Conservation (phyloP, 1,140 invertebrate genomes). For the Polypedilum vanderplanki region DNA sequence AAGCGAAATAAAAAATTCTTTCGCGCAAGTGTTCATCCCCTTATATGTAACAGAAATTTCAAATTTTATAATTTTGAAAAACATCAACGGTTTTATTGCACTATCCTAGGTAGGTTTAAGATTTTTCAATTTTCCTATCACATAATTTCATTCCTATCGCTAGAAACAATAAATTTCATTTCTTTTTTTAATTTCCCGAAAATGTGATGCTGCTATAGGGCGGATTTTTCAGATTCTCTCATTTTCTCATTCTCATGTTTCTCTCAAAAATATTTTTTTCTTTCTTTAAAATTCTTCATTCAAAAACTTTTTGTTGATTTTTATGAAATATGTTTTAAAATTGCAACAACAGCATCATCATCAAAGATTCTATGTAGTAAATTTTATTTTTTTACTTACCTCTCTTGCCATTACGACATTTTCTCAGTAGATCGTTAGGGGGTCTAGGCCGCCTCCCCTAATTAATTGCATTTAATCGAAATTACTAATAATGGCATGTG, state of each 20-base stretch:
- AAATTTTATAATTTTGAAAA: no score
- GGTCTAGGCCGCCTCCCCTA: slow-evolving; percentile 38
- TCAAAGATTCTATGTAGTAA: no score
- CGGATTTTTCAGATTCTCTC: slow-evolving; percentile 2
- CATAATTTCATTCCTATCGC: slow-evolving; percentile 18
- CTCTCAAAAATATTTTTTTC: background rate
- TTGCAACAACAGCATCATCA: background rate
- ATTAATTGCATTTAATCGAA: slow-evolving; percentile 21
- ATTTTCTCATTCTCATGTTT: background rate
- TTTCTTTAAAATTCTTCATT: background rate
- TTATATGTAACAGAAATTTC: no score
- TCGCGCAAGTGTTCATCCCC: no score
- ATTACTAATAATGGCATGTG: background rate
- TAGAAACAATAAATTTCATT: slow-evolving; percentile 20
- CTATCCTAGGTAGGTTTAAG: no score
- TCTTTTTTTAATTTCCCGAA: slow-evolving; percentile 12
- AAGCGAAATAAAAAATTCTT: no score
- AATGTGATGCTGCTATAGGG: slow-evolving; percentile 11
- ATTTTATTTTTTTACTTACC: no score
- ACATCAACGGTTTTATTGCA: no score
- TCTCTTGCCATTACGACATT: slow-evolving; percentile 57
- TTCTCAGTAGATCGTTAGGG: slow-evolving; percentile 44
- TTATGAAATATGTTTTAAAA: background rate
- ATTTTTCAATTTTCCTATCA: slow-evolving; percentile 7
- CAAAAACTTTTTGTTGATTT: background rate